Base-by-base conservation (phyloP, 2,888 invertebrate genomes). In the Heliconius hortense region DNA sequence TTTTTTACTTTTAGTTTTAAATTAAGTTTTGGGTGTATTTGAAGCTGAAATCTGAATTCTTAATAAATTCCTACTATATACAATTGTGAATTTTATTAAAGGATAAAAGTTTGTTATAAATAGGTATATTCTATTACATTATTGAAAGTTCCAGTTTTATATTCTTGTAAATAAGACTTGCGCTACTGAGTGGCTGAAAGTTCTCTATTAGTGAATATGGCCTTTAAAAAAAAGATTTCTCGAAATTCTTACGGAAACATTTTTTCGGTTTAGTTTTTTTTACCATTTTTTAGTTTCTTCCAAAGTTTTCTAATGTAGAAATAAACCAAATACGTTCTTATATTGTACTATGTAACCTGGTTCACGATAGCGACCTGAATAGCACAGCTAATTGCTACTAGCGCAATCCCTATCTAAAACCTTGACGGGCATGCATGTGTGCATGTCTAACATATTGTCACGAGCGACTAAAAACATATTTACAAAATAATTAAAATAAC, bases 391-490 rank as follows among this genome's bases (percentile, higher is more conserved):
- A 56, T 64, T 64, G 28, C 69, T 70, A 66, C 59, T 35, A 75
- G 39, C 69, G 69, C 10, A 70, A 31, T 70, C 39, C 64, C 70
- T 75, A 71, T 66, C 70, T 75, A 75, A 66, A 59, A 71, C 75
- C 75, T 75, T 75, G 75, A 75, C 64, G 28, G 59, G 1, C n/a
- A 60, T 62, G 28, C 70, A 75, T 70, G 64, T 72, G 67, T 72
- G 72, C 48, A 68, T 48, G 53, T 74, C 72, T 18, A 43, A 39
- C 39, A 43, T 64, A 35, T 62, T 68, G 53, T 35, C 71, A 66
- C 28, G 43, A 56, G 24, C n/a, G 11, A 26, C 21, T 70, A 62
- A 48, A 56, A 68, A 59, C 39, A 21, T 15, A 2, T 62, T 21
- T 21, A 43, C 8, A 28, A 39, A 60, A 24, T 21, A 26, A 43